Conservation (phyloP, 2,797 vertebrate genomes). For the Micrastur ruficollis region DNA sequence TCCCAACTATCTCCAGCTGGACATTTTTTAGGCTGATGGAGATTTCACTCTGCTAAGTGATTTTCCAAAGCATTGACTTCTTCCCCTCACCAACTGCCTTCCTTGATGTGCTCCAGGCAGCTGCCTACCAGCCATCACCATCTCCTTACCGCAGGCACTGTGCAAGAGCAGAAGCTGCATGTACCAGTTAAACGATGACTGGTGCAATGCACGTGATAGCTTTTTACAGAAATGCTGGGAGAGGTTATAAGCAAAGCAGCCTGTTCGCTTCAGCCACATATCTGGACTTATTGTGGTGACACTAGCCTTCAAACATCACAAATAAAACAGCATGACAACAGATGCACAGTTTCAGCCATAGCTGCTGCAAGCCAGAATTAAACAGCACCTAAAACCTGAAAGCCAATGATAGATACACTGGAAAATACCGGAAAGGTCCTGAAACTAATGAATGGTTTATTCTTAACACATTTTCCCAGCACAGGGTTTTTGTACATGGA, state of each 20-base stretch:
- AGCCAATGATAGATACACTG: not conserved
- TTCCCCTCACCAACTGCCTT: not conserved
- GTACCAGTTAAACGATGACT: not conserved
- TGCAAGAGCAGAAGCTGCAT: not conserved
- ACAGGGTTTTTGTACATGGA: not conserved
- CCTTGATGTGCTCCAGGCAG: not conserved
- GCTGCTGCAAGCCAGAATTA: not conserved
- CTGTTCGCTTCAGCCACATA: not conserved
- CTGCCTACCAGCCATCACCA: not conserved
- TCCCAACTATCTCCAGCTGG: not conserved
- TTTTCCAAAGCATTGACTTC: not conserved
- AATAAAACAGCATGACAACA: not conserved
- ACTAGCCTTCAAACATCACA: not conserved
- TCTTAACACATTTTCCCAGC: not conserved
- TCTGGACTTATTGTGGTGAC: not conserved
- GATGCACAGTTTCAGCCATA: not conserved
- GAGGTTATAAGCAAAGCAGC: not conserved
- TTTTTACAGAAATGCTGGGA: not conserved
- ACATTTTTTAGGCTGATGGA: not conserved
- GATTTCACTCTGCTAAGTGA: not conserved
- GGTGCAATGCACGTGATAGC: rapidly evolving
- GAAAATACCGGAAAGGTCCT: not conserved
- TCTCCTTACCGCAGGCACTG: not conserved
- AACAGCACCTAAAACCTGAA: not conserved
- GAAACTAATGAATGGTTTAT: not conserved